Conservation (phyloP, 2,797 vertebrate species). For the Caiman crocodilus region DNA sequence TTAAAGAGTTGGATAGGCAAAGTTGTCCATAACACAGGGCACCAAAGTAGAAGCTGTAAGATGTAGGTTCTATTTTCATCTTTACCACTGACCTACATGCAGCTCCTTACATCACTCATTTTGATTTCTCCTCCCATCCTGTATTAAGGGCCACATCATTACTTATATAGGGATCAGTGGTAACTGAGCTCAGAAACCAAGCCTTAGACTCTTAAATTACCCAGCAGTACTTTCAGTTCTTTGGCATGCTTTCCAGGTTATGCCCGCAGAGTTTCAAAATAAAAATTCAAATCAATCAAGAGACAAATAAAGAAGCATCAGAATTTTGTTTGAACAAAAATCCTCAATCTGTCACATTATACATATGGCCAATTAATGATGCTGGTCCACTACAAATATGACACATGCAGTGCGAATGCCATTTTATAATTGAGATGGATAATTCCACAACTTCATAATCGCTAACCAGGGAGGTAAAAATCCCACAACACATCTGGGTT, state of each 20-base stretch:
- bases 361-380: background rate
- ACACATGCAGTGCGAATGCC: background rate
- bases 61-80: background rate
- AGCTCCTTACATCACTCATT: background rate
- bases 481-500: background rate
- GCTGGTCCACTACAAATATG: background rate
- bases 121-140: background rate
- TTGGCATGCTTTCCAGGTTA: background rate
- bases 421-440: background rate
- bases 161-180: background rate
- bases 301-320: background rate
- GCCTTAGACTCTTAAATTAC: background rate
- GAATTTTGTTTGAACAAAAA: background rate
- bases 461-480: slow-evolving; percentile 5
- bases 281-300: background rate
- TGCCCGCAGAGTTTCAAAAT: background rate
- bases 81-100: background rate
- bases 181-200: background rate
- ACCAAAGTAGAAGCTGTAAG: background rate
- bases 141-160: background rate
- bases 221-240: background rate
- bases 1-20: background rate
- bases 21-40: background rate
- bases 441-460: background rate
- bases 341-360: background rate